A percentile compares a stretch with the other conserved stretches of the same genome.
Evolutionary conservation across 2,797 vertebrate species (phyloP).

Genomic region (Argya squamiceps): DNA sequence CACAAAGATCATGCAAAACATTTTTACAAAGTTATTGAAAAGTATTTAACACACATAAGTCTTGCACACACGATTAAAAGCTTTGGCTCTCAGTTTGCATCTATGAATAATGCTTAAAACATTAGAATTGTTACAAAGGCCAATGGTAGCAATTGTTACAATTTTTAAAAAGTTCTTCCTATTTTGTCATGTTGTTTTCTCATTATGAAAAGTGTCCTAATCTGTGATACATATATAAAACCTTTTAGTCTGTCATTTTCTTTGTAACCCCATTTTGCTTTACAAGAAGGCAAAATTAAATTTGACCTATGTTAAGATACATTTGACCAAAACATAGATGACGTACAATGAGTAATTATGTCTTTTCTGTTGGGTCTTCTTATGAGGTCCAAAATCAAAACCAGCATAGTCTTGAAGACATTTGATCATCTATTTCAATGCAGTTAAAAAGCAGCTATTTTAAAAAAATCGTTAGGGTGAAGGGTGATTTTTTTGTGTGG

Average conservation of each 20-base stretch:
- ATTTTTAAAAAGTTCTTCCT: not conserved
- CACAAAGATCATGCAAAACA: not conserved
- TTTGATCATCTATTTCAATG: slow-evolving; percentile 34
- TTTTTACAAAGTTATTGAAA: not conserved
- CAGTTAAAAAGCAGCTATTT: slow-evolving; percentile 13
- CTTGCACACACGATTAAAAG: not conserved
- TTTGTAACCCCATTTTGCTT: not conserved
- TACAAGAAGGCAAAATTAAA: slow-evolving; percentile 30
- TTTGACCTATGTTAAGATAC: slow-evolving; percentile 10
- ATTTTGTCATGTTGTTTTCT: not conserved
- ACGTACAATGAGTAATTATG: not conserved
- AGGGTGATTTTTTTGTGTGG: not conserved
- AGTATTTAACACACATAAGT: not conserved
- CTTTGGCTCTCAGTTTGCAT: not conserved
- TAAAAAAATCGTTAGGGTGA: not conserved
- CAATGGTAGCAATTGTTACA: not conserved
- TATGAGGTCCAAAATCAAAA: slow-evolving; percentile 27
- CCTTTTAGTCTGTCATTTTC: not conserved
- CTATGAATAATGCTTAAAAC: not conserved
- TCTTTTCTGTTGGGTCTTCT: not conserved
- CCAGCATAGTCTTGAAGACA: not conserved
- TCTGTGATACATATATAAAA: not conserved
- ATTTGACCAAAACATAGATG: slow-evolving; percentile 22
- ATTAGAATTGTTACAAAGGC: not conserved
- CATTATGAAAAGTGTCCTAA: not conserved